These are phyloP conservation scores for Pundamilia nyererei DNA, from an alignment of 2,113 vertebrate genomes.

Conservation along the genomic window DNA sequence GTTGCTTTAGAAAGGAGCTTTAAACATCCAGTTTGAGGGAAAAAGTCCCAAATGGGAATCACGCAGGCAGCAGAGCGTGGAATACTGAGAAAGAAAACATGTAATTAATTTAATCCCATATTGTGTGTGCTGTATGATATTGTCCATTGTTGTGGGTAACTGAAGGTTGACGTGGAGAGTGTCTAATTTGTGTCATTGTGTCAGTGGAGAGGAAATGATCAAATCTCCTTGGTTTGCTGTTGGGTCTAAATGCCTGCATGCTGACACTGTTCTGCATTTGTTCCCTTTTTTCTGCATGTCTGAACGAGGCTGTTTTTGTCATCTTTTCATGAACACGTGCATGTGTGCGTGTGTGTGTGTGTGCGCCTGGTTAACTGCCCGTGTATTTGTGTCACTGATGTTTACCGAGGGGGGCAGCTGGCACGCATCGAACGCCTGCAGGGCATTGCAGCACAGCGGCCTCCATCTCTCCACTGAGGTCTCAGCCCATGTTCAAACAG, in stretches of 20 bases:
- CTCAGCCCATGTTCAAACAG: conserved; percentile 22
- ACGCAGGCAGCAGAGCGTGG: conserved; percentile 34
- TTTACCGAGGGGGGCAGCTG: conserved; percentile 36
- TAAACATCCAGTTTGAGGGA: not conserved
- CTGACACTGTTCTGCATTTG: not conserved
- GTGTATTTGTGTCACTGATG: conserved; percentile 14
- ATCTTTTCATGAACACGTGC: not conserved
- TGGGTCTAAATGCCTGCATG: not conserved
- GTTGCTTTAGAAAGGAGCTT: conserved; percentile 7
- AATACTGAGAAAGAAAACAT: conserved; percentile 59
- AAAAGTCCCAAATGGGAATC: conserved; percentile 39
- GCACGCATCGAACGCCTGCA: not conserved
- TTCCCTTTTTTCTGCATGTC: not conserved
- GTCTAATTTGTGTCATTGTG: conserved; percentile 1
- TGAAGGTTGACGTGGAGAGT: not conserved
- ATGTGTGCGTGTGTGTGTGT: not conserved
- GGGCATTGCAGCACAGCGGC: conserved; percentile 9
- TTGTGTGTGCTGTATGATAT: conserved; percentile 7
- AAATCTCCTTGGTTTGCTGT: not conserved
- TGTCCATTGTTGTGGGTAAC: not conserved
- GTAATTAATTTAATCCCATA: conserved; percentile 27
- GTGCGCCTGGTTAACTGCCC: not conserved
- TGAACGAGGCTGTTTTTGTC: not conserved
- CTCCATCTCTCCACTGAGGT: conserved; percentile 16
- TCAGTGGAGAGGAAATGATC: not conserved